Base-by-base conservation (phyloP, 2,888 invertebrate species). In the Gymnocheta viridis region DNA sequence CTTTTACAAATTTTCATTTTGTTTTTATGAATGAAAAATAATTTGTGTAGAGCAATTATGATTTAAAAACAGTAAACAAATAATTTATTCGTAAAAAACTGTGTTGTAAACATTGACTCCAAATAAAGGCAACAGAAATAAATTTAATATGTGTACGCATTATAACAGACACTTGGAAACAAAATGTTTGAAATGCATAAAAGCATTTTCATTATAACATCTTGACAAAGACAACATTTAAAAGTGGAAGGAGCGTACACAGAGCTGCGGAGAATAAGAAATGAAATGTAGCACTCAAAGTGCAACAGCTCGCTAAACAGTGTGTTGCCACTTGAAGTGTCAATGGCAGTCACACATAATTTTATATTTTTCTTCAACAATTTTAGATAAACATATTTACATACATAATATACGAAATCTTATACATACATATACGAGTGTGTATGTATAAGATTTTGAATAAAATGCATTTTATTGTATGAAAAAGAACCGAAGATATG, bases 261-360 rank as follows among this genome's bases (percentile, higher is more conserved):
- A 64, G 72, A 66, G 51, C 70, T 78, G 78, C 12, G 60, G 49
- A 51, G 49, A 27, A 54, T 3, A 22, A 3, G 29, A 29, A 60
- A 22, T 29, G 54, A 70, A 44, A 22, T 60, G 67, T 35, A 41
- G 41, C 81, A 69, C 67, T 81, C 74, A 62, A 74, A 74, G 69
- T 81, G 73, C 74, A 81, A 81, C 81, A 81, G 41, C 49, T 70
- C 24, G 58, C 47, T 44, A 19, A 24, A 29, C 38, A 72, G 27
- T 66, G 38, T 56, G 69, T 69, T 77, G 69, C 74, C 74, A 70
- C 70, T 82, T 82, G 49, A 79, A 79, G 64, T 83, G 79, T 79
- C 79, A 79, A 82, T 82, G 74, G 64, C 82, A 79, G 82, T 38
- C 64, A 79, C 32, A 54, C 54, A 54, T 7, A 19, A 41, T 47